Conservation (phyloP, 2,888 invertebrate genomes). For the Horisme vitalbata region DNA sequence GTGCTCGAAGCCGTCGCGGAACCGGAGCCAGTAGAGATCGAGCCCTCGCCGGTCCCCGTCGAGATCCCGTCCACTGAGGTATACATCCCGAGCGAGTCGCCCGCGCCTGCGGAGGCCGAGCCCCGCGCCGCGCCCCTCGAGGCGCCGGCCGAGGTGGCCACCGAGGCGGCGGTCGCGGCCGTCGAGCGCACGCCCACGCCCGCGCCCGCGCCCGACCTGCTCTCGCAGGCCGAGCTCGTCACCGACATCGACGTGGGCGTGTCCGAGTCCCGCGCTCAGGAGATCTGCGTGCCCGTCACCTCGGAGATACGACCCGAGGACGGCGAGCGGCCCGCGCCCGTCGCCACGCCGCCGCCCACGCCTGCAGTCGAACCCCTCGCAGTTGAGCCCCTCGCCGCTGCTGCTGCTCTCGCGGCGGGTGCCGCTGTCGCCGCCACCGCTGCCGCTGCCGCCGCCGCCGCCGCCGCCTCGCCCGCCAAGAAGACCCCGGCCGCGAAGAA, state of each 20-base stretch:
- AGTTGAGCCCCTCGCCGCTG: conserved; percentile 49
- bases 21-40: conserved; percentile 16
- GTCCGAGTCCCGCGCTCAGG: conserved; percentile 69
- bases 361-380: conserved; percentile 47
- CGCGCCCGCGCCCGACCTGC: conserved; percentile 64
- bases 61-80: background rate
- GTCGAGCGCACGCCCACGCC: conserved; percentile 22
- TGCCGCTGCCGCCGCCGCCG: conserved; percentile 39
- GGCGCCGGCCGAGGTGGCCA: conserved; percentile 18
- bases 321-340: conserved; percentile 47
- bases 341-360: conserved; percentile 43
- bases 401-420: conserved; percentile 47
- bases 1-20: conserved; percentile 36
- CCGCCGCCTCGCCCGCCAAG: conserved; percentile 36
- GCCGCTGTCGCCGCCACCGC: conserved; percentile 43
- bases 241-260: conserved; percentile 70
- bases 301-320: conserved; percentile 63
- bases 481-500: conserved; percentile 41
- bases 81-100: conserved; percentile 1
- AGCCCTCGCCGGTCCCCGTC: conserved; percentile 24
- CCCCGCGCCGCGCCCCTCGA: too few species aligned
- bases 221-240: conserved; percentile 60
- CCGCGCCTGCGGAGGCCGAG: conserved; percentile 1
- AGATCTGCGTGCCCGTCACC: conserved; percentile 76
- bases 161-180: conserved; percentile 20